These are phyloP conservation scores for Callipepla squamata DNA, from an alignment of 2,113 vertebrate species.

Conservation along the genomic window DNA sequence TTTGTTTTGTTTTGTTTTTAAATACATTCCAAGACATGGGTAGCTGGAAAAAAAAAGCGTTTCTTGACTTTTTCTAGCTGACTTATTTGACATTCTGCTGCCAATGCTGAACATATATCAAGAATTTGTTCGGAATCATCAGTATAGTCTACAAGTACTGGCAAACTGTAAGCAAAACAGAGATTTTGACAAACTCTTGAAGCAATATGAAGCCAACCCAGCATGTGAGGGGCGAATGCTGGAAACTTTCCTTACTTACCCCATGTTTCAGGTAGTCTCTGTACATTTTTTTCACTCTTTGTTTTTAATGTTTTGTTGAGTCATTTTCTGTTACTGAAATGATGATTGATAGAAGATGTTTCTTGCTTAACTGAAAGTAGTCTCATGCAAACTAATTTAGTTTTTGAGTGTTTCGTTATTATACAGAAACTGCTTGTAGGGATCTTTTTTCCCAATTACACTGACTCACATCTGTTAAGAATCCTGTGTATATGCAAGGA, in stretches of 20 bases:
- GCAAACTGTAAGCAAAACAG: conserved; percentile 99
- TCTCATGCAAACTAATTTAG: background rate
- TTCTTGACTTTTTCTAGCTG: conserved; percentile 82
- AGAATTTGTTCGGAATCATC: conserved; percentile 98
- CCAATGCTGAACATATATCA: conserved; percentile 99
- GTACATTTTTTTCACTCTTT: background rate
- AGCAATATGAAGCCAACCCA: conserved; percentile 96
- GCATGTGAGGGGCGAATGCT: conserved; percentile 97
- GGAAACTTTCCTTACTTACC: conserved; percentile 98
- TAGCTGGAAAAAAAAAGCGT: background rate
- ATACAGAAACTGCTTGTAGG: background rate
- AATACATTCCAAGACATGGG: background rate
- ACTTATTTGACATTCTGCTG: conserved; percentile 97
- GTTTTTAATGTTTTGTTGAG: background rate
- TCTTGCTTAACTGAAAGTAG: background rate
- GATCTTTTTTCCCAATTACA: background rate
- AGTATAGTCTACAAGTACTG: conserved; percentile 97
- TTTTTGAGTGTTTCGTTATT: background rate
- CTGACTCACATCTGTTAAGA: background rate
- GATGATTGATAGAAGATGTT: background rate
- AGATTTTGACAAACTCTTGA: conserved; percentile 98
- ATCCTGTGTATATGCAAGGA: background rate
- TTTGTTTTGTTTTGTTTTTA: background rate
- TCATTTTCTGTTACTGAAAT: background rate
- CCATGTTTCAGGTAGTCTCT: conserved; percentile 95